phyloP scores from a whole-genome alignment of 2,797 vertebrate genomes.

The Botia almorhae region DNA sequence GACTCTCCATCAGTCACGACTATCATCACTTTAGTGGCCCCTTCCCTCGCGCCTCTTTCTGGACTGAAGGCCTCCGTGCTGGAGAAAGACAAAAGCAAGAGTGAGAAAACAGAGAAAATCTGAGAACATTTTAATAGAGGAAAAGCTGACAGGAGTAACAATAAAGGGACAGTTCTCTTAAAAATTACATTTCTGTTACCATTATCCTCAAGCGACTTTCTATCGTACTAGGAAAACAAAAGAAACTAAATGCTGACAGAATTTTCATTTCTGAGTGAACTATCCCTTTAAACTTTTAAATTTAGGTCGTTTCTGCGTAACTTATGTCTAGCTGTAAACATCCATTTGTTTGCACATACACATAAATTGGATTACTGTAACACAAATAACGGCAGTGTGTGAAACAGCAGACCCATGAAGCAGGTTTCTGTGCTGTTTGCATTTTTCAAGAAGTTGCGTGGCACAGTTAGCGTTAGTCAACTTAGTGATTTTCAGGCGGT shows the following conservation, averaged over 20 bases:
- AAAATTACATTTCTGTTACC: too few species aligned
- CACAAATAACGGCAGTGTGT: neutral
- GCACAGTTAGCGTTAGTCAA: conserved; percentile 69
- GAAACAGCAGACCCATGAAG: conserved; percentile 13
- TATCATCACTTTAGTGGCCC: conserved; percentile 90
- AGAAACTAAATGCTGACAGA: too few species aligned
- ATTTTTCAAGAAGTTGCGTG: conserved; percentile 60
- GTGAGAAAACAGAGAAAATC: neutral
- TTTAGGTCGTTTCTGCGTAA: too few species aligned
- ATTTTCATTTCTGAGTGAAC: too few species aligned
- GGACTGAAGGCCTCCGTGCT: conserved; percentile 91
- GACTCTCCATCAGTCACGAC: conserved; percentile 97
- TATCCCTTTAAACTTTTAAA: too few species aligned
- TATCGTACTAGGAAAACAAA: too few species aligned
- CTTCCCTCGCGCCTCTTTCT: conserved; percentile 82
- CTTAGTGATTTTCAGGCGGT: conserved; percentile 77
- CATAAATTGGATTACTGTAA: neutral
- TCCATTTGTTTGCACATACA: too few species aligned
- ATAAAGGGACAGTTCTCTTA: too few species aligned
- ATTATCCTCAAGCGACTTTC: too few species aligned
- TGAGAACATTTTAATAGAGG: too few species aligned
- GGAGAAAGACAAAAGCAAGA: conserved; percentile 7
- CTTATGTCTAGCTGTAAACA: neutral
- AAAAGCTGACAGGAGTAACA: too few species aligned
- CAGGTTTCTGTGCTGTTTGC: conserved; percentile 70